These are phyloP conservation scores for Oceanodroma leucorhoa DNA, from an alignment of 2,797 vertebrate species.

Conservation along the genomic window DNA sequence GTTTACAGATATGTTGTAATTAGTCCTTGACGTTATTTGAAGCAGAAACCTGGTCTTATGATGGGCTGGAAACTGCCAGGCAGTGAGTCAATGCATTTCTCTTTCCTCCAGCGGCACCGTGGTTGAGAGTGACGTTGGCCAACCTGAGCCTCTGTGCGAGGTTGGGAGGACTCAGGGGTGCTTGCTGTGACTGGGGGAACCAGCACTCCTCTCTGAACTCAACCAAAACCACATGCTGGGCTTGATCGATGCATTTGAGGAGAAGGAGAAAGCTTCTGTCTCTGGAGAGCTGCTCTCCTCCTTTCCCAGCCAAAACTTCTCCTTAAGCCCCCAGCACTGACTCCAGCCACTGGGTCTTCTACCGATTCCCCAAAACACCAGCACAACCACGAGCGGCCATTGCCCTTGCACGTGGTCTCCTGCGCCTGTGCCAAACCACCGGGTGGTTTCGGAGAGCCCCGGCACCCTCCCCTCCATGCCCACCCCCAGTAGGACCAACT, in stretches of 20 bases:
- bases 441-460: accelerated
- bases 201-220: background rate
- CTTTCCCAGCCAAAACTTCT: background rate
- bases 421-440: background rate
- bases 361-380: background rate
- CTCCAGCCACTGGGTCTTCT: background rate
- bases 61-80: background rate
- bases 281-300: background rate
- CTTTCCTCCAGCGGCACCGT: accelerated
- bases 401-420: background rate
- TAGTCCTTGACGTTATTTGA: background rate
- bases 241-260: accelerated
- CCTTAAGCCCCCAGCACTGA: accelerated
- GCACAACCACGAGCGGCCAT: accelerated
- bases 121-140: background rate
- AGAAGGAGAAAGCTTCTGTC: background rate
- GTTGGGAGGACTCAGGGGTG: background rate
- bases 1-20: background rate
- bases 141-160: accelerated
- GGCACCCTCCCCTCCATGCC: background rate
- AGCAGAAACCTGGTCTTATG: background rate
- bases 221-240: background rate
- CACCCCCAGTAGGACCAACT: background rate
- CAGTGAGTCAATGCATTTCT: background rate
- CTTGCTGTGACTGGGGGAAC: background rate